Conservation (phyloP, 1,140 invertebrate species). For the Matsumurasca onukii region DNA sequence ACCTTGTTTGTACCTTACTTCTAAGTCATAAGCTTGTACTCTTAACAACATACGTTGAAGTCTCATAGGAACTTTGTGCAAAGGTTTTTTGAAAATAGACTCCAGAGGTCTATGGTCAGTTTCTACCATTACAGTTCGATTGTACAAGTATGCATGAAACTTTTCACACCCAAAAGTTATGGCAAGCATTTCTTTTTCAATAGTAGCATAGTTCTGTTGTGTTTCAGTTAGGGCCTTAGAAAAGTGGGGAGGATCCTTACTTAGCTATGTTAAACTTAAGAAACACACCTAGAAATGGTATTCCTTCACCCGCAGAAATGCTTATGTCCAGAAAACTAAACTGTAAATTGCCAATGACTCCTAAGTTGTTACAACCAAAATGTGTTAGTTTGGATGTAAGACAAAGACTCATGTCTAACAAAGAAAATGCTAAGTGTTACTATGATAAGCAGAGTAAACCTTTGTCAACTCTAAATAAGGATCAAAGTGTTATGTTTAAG, state of each 20-base stretch:
- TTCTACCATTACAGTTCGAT: slow-evolving; percentile 31
- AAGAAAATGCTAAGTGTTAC: not conserved
- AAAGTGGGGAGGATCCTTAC: slow-evolving; percentile 42
- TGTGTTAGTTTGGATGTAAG: too few species aligned
- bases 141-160: slow-evolving; percentile 42
- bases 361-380: too few species aligned
- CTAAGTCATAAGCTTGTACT: slow-evolving; percentile 42
- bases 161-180: slow-evolving; percentile 41
- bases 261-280: too few species aligned
- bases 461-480: not conserved
- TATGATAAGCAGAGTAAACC: not conserved
- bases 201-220: slow-evolving; percentile 41
- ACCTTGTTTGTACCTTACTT: slow-evolving; percentile 46
- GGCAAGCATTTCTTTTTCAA: slow-evolving; percentile 39
- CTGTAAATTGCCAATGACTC: too few species aligned
- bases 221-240: slow-evolving; percentile 39
- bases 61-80: slow-evolving; percentile 45
- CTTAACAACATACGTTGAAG: slow-evolving; percentile 49
- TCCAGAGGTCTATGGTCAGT: slow-evolving; percentile 42
- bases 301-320: too few species aligned
- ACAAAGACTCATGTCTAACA: too few species aligned
- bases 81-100: slow-evolving; percentile 46
- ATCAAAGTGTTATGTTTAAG: not conserved
- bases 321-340: too few species aligned
- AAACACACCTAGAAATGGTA: too few species aligned